Percentiles rank a stretch among this genome's conserved stretches.
phyloP scores from a whole-genome alignment of 2,113 vertebrate species.

The Onychorhynchus coronatus region DNA sequence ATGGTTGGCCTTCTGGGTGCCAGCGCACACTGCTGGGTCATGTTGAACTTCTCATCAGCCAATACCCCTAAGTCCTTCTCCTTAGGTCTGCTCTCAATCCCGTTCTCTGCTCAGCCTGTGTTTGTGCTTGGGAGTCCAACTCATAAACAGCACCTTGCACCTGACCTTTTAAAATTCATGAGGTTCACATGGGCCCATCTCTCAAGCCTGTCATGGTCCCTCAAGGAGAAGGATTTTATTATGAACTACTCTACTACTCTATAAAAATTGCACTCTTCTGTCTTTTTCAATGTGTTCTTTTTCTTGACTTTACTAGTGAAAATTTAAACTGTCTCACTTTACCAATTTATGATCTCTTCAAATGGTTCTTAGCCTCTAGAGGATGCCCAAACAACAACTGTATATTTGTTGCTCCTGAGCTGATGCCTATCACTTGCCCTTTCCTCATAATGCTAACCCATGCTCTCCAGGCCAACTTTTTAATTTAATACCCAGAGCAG shows the following conservation, averaged over 20 bases:
- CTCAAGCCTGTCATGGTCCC: not conserved
- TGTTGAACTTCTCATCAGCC: not conserved
- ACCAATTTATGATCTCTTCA: not conserved
- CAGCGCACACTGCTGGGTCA: not conserved
- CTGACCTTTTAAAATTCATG: not conserved
- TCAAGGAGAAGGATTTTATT: not conserved
- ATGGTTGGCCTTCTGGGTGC: not conserved
- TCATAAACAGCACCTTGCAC: not conserved
- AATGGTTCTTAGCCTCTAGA: not conserved
- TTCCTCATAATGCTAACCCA: not conserved
- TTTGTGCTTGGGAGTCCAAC: not conserved
- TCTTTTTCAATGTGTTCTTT: not conserved
- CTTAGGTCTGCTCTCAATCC: not conserved
- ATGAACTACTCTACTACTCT: not conserved
- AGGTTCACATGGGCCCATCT: not conserved
- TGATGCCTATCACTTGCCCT: not conserved
- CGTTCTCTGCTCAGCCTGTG: accelerated
- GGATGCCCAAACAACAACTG: not conserved
- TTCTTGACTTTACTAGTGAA: not conserved
- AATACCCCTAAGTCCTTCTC: not conserved
- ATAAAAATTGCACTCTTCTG: not conserved
- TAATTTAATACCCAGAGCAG: not conserved
- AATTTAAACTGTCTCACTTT: not conserved
- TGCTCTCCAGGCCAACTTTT: not conserved
- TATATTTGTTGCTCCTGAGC: not conserved